Evolutionary conservation across 1,140 invertebrate species (phyloP), one percentile per base, ranked within the genome.

Genomic region (Magallana ariakensis): DNA sequence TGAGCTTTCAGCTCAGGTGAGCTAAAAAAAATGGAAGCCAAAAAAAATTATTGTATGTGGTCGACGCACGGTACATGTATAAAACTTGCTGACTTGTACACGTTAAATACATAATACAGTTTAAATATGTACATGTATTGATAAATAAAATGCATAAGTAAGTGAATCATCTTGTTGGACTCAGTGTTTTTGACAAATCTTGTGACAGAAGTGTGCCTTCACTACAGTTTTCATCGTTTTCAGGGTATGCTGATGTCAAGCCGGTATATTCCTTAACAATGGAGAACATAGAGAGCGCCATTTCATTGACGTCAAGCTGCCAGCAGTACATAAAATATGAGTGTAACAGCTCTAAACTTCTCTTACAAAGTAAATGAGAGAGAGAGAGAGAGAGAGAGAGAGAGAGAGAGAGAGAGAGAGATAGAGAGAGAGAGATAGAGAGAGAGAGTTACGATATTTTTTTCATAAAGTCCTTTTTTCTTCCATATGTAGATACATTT

Each of bases 321-420:
- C 26, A 26, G 22, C 66, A 75, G 22, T 82, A 56, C 55, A 82
- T 55, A 13, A 56, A 82, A 55, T 54, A 55, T 82, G 55, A 55
- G 15, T 82, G 55, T 16, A 82, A 82, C 54, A 53, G 10, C 1
- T 82, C 80, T 9, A 82, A 56, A 82, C 19, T 55, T 6, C 53
- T 82, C 33, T 55, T 82, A 82, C 19, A 56, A 54, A 16, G 80
- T 55, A 82, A n/a, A 19, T 82, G n/a, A 53, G 13, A 19, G 5
- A n/a, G 15, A n/a, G 13, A 5, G 57, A 80, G 22, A 80, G 22
- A 80, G 13, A 19, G 5, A 80, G 22, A 80, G 22, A 13, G 22
- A 19, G 15, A 62, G 15, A 62, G 15, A 15, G 19, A 62, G 15
- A 62, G 15, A 62, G 60, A 62, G 19, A 62, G 19, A 19, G 15